Base-by-base conservation (phyloP, 2,888 invertebrate genomes). In the Melipona beecheii region DNA sequence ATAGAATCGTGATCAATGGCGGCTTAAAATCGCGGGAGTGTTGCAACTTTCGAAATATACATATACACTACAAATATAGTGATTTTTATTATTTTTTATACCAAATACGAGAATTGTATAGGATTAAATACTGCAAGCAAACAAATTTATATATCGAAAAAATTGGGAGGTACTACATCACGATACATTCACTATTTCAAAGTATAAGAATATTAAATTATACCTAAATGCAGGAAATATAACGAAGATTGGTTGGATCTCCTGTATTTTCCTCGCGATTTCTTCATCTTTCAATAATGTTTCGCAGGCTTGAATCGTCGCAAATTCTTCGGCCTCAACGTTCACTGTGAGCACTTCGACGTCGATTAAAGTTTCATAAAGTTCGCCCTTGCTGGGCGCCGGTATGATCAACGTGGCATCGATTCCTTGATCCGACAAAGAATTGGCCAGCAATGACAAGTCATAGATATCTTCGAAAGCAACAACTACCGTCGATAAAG, bases 151-250 rank as follows among this genome's bases (percentile, higher is more conserved):
- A 43, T 9, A 43, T 43, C 43, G 43, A 11, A 9, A 43, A 43
- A 43, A 43, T 1, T 43, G 1, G 43, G 9, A 9, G 43, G 9
- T 36, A 9, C 36, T 9, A 9, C 36, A 36, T 36, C 36, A 1
- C 36, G 36, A 43, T 43, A 4, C 31, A 3, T 31, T 31, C 31
- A 31, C 31, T 4, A 17, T 52, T 52, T 52, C 52, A 19, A 6
- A 36, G 52, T 64, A 31, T 31, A 27, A 60, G 9, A 11, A 27
- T 60, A 60, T 60, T 15, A n/a, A 31, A 24, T 15, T 49, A 21
- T 92, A 94, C 94, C 94, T 93, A n/a, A 94, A 78, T 5, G 92
- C 93, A 49, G 94, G 93, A 64, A 94, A 94, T 76, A 94, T 91
- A 19, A 89, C 84, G 54, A 94, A 93, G 4, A 93, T 93, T 6